These are phyloP conservation scores for Procavia capensis DNA, from an alignment of 2,113 vertebrate species.

Conservation along the genomic window DNA sequence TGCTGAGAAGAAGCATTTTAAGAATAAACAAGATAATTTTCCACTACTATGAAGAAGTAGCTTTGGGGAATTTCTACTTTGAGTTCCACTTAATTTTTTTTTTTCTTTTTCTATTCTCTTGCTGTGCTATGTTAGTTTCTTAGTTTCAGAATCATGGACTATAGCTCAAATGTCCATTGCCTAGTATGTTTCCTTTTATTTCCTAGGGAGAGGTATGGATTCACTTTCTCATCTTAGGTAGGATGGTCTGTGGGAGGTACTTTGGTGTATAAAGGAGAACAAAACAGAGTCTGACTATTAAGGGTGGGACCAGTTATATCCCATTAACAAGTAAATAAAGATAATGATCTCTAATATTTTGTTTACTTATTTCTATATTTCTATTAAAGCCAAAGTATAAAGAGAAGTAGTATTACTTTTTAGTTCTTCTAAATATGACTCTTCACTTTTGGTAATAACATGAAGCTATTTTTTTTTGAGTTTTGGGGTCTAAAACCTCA, in stretches of 20 bases:
- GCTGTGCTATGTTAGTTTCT: not conserved
- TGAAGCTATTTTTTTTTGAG: no score
- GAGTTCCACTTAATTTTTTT: accelerated
- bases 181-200: not conserved
- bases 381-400: not conserved
- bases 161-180: not conserved
- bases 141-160: not conserved
- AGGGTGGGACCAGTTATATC: not conserved
- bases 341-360: not conserved
- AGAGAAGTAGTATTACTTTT: not conserved
- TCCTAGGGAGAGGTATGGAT: not conserved
- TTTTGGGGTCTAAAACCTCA: no score
- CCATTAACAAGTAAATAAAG: not conserved
- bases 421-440: no score
- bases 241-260: not conserved
- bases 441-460: no score
- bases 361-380: not conserved
- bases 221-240: not conserved
- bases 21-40: not conserved
- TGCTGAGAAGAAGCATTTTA: not conserved
- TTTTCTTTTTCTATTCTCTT: not conserved
- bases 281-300: not conserved
- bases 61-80: not conserved
- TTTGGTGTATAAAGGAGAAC: not conserved
- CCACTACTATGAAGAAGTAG: not conserved